phyloP scores from a whole-genome alignment of 1,140 invertebrate genomes.

The Trichomalopsis sarcophagae region DNA sequence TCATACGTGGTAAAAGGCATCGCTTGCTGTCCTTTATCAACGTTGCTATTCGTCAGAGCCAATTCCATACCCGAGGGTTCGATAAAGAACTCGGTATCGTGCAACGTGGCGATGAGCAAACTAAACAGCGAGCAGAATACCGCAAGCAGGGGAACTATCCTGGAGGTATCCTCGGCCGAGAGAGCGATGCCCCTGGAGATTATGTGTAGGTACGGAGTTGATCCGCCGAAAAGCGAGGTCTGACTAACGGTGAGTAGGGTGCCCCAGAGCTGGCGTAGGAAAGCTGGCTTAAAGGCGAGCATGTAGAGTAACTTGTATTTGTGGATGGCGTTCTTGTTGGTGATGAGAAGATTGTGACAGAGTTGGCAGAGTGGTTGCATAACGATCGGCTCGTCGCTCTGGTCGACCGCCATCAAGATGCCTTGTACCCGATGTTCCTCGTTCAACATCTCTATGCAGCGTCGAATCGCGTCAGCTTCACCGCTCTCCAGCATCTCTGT shows the following conservation, averaged over 20 bases:
- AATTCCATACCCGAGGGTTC: constrained; percentile 55
- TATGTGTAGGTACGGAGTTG: constrained; percentile 81
- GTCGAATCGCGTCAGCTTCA: constrained; percentile 71
- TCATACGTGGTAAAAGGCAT: constrained; percentile 81
- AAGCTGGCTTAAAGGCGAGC: constrained; percentile 88
- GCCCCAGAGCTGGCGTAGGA: constrained; percentile 88
- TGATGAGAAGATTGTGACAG: constrained; percentile 86
- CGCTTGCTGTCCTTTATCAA: constrained; percentile 66
- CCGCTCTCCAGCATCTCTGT: constrained; percentile 65
- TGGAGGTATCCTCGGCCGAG: constrained; percentile 79
- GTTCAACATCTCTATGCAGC: constrained; percentile 80
- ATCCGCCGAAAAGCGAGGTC: constrained; percentile 80
- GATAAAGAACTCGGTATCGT: constrained; percentile 90
- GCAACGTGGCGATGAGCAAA: constrained; percentile 87
- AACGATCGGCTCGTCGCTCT: constrained; percentile 76
- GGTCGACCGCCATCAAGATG: constrained; percentile 78
- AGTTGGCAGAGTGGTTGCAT: constrained; percentile 83
- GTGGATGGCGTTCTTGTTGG: constrained; percentile 84
- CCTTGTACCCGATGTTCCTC: constrained; percentile 79
- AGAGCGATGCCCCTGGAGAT: constrained; percentile 82
- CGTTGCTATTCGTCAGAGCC: constrained; percentile 8
- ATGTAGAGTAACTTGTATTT: constrained; percentile 90
- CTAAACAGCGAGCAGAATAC: constrained; percentile 92
- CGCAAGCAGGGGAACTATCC: constrained; percentile 86
- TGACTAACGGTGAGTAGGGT: constrained; percentile 75